Percentiles rank a stretch among this genome's conserved stretches.
Evolutionary conservation across 2,888 invertebrate genomes (phyloP).

Genomic region (Neria commutata): DNA sequence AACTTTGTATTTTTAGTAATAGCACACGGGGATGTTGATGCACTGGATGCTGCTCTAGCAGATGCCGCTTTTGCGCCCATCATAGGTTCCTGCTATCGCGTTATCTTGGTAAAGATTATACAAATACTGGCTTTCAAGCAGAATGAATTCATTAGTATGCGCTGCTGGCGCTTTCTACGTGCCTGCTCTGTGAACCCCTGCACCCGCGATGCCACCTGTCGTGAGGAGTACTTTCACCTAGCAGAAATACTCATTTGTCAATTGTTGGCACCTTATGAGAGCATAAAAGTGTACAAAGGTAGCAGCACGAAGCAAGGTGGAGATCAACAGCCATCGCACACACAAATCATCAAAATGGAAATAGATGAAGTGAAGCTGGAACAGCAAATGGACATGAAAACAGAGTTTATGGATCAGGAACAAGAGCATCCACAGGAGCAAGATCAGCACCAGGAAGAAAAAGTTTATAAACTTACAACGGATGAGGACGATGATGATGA

Average conservation of each 20-base stretch:
- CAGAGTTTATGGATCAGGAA: constrained; percentile 23
- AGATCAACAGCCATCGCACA: neutral
- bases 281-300: constrained; percentile 42
- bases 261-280: constrained; percentile 55
- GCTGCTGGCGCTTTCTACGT: constrained; percentile 56
- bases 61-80: constrained; percentile 50
- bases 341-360: constrained; percentile 39
- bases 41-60: constrained; percentile 41
- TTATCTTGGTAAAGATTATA: constrained; percentile 54
- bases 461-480: constrained; percentile 48
- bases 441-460: no score
- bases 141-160: constrained; percentile 46
- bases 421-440: constrained; percentile 15
- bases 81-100: constrained; percentile 55
- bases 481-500: constrained; percentile 46
- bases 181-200: constrained; percentile 54
- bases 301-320: constrained; percentile 16
- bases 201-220: constrained; percentile 49
- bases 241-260: constrained; percentile 58
- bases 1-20: constrained; percentile 32
- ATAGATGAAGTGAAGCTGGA: constrained; percentile 36
- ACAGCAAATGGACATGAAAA: constrained; percentile 16
- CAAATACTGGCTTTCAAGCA: constrained; percentile 58
- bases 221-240: constrained; percentile 55
- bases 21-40: constrained; percentile 45